A percentile compares a stretch with the other conserved stretches of the same genome.
Evolutionary conservation across 2,888 invertebrate genomes (phyloP).

Genomic region (Neuroscelio doddi): DNA sequence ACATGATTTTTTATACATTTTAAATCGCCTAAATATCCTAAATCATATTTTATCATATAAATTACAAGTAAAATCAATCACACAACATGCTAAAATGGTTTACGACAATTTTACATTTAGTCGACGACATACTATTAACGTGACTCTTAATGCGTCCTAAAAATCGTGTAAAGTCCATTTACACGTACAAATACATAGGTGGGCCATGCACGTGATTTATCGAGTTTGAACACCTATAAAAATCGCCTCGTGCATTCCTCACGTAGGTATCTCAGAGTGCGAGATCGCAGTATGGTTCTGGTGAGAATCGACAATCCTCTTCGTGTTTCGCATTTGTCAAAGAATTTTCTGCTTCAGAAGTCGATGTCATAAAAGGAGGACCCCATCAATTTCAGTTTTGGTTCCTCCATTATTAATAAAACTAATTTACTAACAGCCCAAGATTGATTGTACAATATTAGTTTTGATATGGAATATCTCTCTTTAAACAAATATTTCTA

Average conservation of each 20-base stretch:
- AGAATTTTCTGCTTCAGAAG: constrained; percentile 24
- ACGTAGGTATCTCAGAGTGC: not conserved
- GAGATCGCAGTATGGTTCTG: constrained; percentile 7
- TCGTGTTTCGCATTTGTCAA: constrained; percentile 35
- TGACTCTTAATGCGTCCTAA: constrained; percentile 6
- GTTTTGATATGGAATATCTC: constrained; percentile 22
- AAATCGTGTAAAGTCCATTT: constrained; percentile 31
- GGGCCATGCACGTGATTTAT: constrained; percentile 36
- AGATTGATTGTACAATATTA: constrained; percentile 29
- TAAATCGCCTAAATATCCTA: no score
- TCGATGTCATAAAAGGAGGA: constrained; percentile 9
- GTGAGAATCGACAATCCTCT: constrained; percentile 34
- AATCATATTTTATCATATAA: no score
- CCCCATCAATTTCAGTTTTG: not conserved
- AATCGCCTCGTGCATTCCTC: constrained; percentile 28
- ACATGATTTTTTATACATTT: no score
- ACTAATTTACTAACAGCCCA: constrained; percentile 22
- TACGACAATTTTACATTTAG: constrained; percentile 37
- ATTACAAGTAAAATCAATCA: no score
- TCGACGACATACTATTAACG: constrained; percentile 29
- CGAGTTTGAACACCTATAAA: constrained; percentile 32
- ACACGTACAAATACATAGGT: constrained; percentile 31
- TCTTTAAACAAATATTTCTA: not conserved
- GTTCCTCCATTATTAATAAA: constrained; percentile 35
- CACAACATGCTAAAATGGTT: constrained; percentile 21